Evolutionary conservation across 2,113 vertebrate species (phyloP).

Genomic region (Meleagris gallopavo): DNA sequence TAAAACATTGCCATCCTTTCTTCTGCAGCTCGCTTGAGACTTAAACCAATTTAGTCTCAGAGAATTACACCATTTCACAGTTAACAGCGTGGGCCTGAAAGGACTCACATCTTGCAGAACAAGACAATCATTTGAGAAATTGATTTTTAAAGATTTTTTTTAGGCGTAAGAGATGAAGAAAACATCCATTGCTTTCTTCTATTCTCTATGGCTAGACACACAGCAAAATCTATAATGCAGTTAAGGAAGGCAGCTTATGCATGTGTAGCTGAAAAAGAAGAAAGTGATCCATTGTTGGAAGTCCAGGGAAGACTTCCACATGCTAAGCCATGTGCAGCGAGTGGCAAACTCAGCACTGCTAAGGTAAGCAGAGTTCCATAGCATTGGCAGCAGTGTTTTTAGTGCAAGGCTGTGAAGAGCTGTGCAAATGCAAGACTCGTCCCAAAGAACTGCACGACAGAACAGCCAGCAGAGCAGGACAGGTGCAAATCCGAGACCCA

Average conservation of each 20-base stretch:
- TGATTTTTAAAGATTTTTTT: background rate
- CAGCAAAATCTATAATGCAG: background rate
- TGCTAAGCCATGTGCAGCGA: background rate
- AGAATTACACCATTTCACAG: background rate
- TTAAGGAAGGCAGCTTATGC: background rate
- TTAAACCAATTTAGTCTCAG: background rate
- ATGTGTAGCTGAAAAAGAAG: background rate
- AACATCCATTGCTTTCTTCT: background rate
- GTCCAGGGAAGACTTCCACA: background rate
- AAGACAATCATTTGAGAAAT: background rate
- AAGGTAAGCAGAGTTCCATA: background rate
- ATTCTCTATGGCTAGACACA: background rate
- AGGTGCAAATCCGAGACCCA: background rate
- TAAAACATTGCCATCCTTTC: background rate
- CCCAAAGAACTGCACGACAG: background rate
- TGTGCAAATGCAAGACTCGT: background rate
- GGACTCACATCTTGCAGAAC: background rate
- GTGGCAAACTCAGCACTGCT: rapidly evolving
- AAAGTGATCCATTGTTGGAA: background rate
- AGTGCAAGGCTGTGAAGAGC: background rate
- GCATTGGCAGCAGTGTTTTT: background rate
- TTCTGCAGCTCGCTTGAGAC: background rate
- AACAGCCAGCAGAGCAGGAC: background rate
- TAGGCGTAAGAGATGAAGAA: background rate
- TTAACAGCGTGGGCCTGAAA: background rate